Base-by-base conservation (phyloP, 2,888 invertebrate genomes). In the Acleris emargana region DNA sequence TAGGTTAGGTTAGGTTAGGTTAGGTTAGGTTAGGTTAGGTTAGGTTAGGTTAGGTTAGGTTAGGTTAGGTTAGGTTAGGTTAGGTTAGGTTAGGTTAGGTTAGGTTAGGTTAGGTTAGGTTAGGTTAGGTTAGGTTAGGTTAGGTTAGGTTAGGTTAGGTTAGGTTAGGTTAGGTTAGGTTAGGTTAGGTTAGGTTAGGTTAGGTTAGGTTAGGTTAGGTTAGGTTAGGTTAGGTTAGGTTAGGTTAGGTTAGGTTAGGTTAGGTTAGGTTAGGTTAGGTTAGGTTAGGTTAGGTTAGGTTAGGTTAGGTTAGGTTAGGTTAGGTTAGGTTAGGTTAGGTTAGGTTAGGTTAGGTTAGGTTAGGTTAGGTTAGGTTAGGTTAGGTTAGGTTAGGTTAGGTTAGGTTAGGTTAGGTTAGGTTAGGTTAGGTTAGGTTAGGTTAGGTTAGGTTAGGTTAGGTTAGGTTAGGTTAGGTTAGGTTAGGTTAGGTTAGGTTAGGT, bases 101-200 rank as follows among this genome's bases (percentile, higher is more conserved):
- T 64, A 32, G 59, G 64, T 64, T 70, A 67, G 69, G 68, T 73
- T 68, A 68, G 69, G 68, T 68, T 64, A 68, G 64, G 70, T 69
- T 67, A 64, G 69, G 68, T 70, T 62, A 59, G 68, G 69, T 70
- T 58, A 58, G 66, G 66, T 45, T 69, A 64, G 73, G 69, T 73
- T 70, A 62, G 72, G 71, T 72, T 70, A 68, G 69, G 71, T 72
- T 71, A 67, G 45, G 73, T 73, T 72, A 64, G 71, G 71, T 73
- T 70, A 71, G 71, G 71, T 73, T 68, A 67, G 71, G 73, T 74
- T 70, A 69, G 73, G 69, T 73, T 66, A 60, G 73, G 73, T 73
- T 68, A 72, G 71, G 71, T 74, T 69, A 66, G 73, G 70, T 74
- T 68, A 67, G 73, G 71, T 72, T 69, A 69, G 72, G 69, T 74